These are phyloP conservation scores for Callionymus lyra DNA, from an alignment of 2,113 vertebrate genomes.

Conservation along the genomic window DNA sequence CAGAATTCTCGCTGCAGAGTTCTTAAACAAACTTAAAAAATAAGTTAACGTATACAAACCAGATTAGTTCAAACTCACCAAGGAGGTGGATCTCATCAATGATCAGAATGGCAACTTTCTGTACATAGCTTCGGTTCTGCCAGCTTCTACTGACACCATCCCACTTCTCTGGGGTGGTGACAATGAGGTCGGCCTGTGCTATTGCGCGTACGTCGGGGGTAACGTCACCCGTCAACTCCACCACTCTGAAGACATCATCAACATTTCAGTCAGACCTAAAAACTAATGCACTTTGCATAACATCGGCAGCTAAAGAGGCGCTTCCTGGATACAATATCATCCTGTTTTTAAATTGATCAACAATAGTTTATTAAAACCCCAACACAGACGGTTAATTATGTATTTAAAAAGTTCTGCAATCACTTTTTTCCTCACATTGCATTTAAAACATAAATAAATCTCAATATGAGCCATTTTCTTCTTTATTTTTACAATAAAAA, in stretches of 20 bases:
- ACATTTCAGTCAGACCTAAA: background rate
- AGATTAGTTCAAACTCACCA: conserved; percentile 57
- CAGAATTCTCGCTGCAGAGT: no score
- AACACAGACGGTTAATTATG: background rate
- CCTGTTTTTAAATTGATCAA: background rate
- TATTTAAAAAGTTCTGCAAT: background rate
- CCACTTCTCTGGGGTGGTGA: conserved; percentile 98
- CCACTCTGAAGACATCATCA: conserved; percentile 71
- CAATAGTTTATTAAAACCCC: background rate
- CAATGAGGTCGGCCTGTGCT: conserved; percentile 89
- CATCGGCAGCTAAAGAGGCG: background rate
- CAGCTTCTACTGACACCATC: conserved; percentile 96
- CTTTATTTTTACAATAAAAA: background rate
- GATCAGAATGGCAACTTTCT: conserved; percentile 93
- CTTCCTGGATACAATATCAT: background rate
- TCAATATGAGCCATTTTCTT: background rate
- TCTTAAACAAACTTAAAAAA: no score
- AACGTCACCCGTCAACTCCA: conserved; percentile 93
- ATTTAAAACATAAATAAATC: no score
- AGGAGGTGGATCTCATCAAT: conserved; percentile 97
- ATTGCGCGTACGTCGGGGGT: conserved; percentile 94
- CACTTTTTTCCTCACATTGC: no score
- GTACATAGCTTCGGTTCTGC: conserved; percentile 95
- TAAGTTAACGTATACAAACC: no score
- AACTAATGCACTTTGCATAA: background rate